These are phyloP conservation scores for Cotesia typhae DNA, from an alignment of 1,140 invertebrate species.

Conservation along the genomic window DNA sequence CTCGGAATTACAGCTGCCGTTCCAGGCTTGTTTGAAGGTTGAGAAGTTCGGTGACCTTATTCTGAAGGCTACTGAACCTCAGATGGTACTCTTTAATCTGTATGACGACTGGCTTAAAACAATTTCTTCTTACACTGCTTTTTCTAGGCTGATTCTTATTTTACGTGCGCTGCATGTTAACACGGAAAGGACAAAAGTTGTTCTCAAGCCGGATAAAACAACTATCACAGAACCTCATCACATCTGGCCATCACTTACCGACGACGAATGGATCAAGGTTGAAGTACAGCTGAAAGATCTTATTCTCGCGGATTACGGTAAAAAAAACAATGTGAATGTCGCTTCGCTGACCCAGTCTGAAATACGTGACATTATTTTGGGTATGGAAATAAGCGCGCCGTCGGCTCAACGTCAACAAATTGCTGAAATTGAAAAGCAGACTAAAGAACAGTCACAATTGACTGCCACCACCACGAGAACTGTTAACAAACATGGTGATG, in stretches of 20 bases:
- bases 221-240: slow-evolving; percentile 99
- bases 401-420: slow-evolving; percentile 99
- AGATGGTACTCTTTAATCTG: slow-evolving; percentile 99
- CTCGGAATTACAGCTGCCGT: slow-evolving; percentile 97
- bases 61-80: slow-evolving; percentile 98
- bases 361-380: slow-evolving; percentile 98
- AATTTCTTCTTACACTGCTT: slow-evolving; percentile 95
- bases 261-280: slow-evolving; percentile 99
- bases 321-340: slow-evolving; percentile 99
- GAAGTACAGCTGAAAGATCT: slow-evolving; percentile 98
- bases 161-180: slow-evolving; percentile 97
- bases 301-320: slow-evolving; percentile 98
- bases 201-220: slow-evolving; percentile 98
- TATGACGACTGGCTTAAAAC: slow-evolving; percentile 99
- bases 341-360: slow-evolving; percentile 98
- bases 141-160: slow-evolving; percentile 97
- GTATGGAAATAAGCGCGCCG: slow-evolving; percentile 99
- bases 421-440: slow-evolving; percentile 99
- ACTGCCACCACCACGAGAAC: slow-evolving; percentile 98
- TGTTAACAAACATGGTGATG: slow-evolving; percentile 99
- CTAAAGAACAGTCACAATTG: slow-evolving; percentile 97
- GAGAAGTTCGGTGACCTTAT: slow-evolving; percentile 99
- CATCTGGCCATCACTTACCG: slow-evolving; percentile 97
- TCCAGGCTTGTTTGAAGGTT: slow-evolving; percentile 98
- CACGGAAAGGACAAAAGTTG: slow-evolving; percentile 97